Base-by-base conservation (phyloP, 1,140 invertebrate species). In the Penaeus chinensis region DNA sequence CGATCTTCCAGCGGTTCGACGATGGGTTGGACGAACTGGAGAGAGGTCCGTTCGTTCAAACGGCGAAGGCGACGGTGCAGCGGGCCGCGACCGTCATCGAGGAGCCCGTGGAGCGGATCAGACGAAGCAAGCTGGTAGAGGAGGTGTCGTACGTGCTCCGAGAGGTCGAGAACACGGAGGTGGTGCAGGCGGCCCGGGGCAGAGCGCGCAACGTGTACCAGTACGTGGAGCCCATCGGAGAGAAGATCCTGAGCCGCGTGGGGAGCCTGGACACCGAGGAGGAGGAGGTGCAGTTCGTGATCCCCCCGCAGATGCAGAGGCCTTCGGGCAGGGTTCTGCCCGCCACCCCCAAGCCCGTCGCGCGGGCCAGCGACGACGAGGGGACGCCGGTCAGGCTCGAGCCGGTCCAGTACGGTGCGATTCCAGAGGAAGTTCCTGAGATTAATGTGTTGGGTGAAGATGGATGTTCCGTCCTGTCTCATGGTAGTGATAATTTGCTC, bases 191-290 rank as follows among this genome's bases (percentile, higher is more conserved):
- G 54, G 89, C 85, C 47, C 69, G 77, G 27, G 89, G 86, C 69
- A 89, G 71, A 60, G 86, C 86, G 20, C 89, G 86, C 78, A 83
- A 87, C 60, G 89, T 82, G 24, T 89, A 89, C 85, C 83, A 84
- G 77, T 89, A 89, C 66, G 89, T 89, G 63, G 89, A 89, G 54
- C 89, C 89, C 79, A 87, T 89, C 66, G 85, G 85, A 22, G 89
- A 87, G 69, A 89, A 87, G 86, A 89, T 89, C 74, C 78, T 89
- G 62, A 87, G 85, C 69, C 85, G 89, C 60, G 85, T 89, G 42
- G 85, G 89, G 20, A 89, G 89, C 62, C 78, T 89, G 27, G 89
- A 89, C 61, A 80, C 80, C 24, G 86, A 87, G 42, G 89, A 87
- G 61, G 82, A 62, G n/a, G 77, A 87, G 63, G 89, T 89, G 71